These are phyloP conservation scores for Colletes latitarsis DNA, from an alignment of 1,140 invertebrate species.

Conservation along the genomic window DNA sequence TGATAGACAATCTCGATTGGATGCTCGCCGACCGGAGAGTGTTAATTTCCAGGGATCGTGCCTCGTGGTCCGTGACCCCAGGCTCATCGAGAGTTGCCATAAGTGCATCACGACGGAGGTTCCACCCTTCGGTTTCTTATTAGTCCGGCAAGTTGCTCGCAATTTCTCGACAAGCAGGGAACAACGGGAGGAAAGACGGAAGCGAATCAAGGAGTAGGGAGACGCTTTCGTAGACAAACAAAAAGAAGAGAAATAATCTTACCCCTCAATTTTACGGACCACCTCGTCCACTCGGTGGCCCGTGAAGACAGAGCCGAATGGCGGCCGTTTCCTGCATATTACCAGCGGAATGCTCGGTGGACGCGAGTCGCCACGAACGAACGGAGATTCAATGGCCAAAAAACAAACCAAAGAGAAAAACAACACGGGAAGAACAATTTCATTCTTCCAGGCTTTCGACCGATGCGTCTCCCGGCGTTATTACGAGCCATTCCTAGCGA, in stretches of 20 bases:
- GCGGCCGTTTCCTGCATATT: slow-evolving; percentile 55
- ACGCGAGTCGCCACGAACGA: slow-evolving; percentile 6
- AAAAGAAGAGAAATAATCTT: slow-evolving; percentile 67
- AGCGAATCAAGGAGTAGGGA: neutral
- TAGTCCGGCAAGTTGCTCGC: slow-evolving; percentile 52
- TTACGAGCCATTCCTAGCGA: slow-evolving; percentile 25
- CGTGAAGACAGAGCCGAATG: slow-evolving; percentile 69
- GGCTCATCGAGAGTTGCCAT: slow-evolving; percentile 31
- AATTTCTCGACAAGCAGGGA: slow-evolving; percentile 36
- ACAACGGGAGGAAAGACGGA: slow-evolving; percentile 33
- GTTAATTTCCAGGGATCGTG: slow-evolving; percentile 48
- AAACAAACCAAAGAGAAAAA: neutral
- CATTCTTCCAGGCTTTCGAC: slow-evolving; percentile 34
- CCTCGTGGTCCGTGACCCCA: neutral
- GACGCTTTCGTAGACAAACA: neutral
- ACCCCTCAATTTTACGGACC: slow-evolving; percentile 73
- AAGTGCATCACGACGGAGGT: slow-evolving; percentile 38
- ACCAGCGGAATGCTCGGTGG: slow-evolving; percentile 32
- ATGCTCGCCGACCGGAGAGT: too few species aligned
- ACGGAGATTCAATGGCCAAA: too few species aligned
- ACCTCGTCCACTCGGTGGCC: slow-evolving; percentile 60
- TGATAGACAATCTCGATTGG: too few species aligned
- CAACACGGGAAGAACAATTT: slow-evolving; percentile 27
- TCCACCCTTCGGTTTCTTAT: slow-evolving; percentile 60
- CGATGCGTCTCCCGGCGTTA: neutral